Conservation (phyloP, 2,888 invertebrate species). For the Ommatoiulus sabulosus region DNA sequence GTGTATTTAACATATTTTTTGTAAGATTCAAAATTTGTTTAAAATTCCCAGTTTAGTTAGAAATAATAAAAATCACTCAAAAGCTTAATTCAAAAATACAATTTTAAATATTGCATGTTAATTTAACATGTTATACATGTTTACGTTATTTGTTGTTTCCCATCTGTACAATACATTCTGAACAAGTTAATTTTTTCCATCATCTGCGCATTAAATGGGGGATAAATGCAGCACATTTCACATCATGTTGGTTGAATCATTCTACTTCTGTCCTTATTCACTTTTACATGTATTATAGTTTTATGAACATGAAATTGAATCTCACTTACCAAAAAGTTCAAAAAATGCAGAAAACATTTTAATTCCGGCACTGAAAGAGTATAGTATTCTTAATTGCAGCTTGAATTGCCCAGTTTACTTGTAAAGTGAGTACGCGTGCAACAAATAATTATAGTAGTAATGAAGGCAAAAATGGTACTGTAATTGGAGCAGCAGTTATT, state of each 20-base stretch:
- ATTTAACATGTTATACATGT: too few species aligned
- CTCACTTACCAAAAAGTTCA: background rate
- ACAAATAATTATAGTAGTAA: background rate
- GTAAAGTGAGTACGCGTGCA: background rate
- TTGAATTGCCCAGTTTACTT: background rate
- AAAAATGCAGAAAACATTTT: conserved; percentile 23
- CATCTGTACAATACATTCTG: too few species aligned
- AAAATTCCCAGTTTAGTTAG: too few species aligned
- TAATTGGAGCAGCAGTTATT: background rate
- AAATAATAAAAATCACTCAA: too few species aligned
- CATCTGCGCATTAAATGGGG: background rate
- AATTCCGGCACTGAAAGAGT: background rate
- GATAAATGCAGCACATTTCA: background rate
- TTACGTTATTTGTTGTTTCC: too few species aligned
- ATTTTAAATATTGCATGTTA: too few species aligned
- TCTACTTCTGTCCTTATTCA: background rate
- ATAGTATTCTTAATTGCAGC: background rate
- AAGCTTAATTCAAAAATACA: too few species aligned
- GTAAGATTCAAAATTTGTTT: too few species aligned
- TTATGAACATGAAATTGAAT: background rate
- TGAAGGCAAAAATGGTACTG: background rate
- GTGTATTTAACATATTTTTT: too few species aligned
- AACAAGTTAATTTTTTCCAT: too few species aligned
- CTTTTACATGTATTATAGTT: background rate
- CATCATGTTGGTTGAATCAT: background rate